Conservation (phyloP, 2,113 vertebrate genomes). For the Columbina picui region DNA sequence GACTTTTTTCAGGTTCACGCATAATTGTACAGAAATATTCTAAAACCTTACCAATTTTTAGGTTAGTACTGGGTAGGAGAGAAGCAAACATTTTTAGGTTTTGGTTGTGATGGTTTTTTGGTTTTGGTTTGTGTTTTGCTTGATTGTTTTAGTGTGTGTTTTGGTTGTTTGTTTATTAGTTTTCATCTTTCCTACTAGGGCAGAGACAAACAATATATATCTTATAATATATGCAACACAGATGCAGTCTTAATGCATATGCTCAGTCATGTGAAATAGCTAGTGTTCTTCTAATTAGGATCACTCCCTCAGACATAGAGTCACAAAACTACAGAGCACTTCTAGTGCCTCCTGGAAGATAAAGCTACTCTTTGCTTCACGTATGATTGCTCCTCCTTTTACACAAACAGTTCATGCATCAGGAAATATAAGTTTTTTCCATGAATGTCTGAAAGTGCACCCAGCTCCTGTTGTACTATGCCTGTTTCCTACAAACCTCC, state of each 20-base stretch:
- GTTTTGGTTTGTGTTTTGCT: no score
- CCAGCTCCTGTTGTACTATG: not conserved
- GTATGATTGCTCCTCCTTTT: not conserved
- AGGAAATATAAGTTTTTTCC: slow-evolving; percentile 4
- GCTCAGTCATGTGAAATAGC: not conserved
- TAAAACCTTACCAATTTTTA: not conserved
- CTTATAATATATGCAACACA: not conserved
- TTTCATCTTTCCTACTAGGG: not conserved
- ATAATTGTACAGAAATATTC: not conserved
- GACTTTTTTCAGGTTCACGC: not conserved
- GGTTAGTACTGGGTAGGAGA: not conserved
- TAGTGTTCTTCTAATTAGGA: not conserved
- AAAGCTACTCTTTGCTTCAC: not conserved
- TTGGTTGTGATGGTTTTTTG: no score
- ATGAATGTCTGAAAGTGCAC: not conserved
- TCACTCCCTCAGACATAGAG: not conserved
- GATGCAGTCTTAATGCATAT: not conserved
- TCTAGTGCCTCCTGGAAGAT: not conserved
- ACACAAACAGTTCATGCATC: not conserved
- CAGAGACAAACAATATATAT: not conserved
- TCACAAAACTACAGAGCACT: not conserved
- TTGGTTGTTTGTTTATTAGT: no score
- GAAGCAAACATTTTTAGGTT: not conserved
- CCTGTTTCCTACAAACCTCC: not conserved
- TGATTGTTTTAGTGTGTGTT: no score